Evolutionary conservation across 1,140 invertebrate genomes (phyloP).

Genomic region (Phortica variegata): DNA sequence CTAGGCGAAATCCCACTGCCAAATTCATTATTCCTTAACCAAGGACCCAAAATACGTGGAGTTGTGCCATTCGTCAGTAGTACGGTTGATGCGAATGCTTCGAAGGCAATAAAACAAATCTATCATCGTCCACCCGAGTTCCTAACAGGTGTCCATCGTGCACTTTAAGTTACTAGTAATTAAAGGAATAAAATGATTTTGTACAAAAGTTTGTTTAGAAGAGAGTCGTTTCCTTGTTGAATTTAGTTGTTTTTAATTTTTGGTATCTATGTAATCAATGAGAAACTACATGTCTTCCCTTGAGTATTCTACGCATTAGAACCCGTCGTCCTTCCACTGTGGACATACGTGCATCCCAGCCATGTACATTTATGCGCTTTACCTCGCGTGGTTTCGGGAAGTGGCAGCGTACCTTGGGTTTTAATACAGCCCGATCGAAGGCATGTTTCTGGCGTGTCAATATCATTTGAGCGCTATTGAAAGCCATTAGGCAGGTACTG

Average conservation of each 20-base stretch:
- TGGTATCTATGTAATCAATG: conserved; percentile 60
- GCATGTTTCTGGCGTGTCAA: conserved; percentile 41
- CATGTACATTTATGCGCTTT: conserved; percentile 68
- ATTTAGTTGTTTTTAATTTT: neutral
- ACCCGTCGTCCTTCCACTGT: conserved; percentile 67
- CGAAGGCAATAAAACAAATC: conserved; percentile 47
- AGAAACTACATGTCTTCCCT: conserved; percentile 68
- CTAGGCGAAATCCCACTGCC: conserved; percentile 38
- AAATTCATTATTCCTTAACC: conserved; percentile 37
- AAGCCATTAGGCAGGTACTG: conserved; percentile 27
- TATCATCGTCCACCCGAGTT: conserved; percentile 32
- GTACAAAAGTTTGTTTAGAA: conserved; percentile 20
- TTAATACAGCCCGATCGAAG: conserved; percentile 38
- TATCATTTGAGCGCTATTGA: conserved; percentile 29
- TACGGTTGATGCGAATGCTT: conserved; percentile 31
- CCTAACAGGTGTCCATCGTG: neutral
- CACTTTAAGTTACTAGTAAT: conserved; percentile 5
- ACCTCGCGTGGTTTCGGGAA: conserved; percentile 74
- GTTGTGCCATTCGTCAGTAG: conserved; percentile 41
- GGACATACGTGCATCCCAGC: conserved; percentile 69
- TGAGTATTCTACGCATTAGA: conserved; percentile 74
- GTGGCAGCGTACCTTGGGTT: conserved; percentile 63
- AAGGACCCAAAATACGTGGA: conserved; percentile 26
- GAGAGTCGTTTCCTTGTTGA: no score
- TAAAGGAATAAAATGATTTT: conserved; percentile 5